A percentile compares a stretch with the other conserved stretches of the same genome.
These are phyloP conservation scores for Atrichornis clamosus DNA, from an alignment of 2,113 vertebrate species.

Conservation along the genomic window DNA sequence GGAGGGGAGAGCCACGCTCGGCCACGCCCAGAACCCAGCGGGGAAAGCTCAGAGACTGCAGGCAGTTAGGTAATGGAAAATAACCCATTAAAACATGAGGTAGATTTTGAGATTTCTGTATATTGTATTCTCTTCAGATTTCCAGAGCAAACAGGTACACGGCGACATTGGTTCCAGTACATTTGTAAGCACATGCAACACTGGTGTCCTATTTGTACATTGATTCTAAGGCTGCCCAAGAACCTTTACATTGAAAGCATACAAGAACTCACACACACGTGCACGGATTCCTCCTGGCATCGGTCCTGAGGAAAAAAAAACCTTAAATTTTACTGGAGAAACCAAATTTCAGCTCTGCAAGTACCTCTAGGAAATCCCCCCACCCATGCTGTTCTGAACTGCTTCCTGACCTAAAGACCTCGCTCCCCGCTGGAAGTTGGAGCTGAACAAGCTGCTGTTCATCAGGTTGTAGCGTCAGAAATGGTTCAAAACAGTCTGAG, in stretches of 20 bases:
- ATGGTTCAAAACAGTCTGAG: not conserved
- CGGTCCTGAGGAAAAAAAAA: not conserved
- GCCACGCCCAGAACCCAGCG: not conserved
- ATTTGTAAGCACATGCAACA: conserved; percentile 39
- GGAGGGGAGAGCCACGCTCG: not conserved
- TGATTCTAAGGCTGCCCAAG: not conserved
- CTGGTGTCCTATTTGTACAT: conserved; percentile 1
- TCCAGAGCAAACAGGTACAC: conserved; percentile 6
- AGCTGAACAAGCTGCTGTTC: not conserved
- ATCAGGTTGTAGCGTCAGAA: not conserved
- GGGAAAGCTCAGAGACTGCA: not conserved
- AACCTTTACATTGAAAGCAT: not conserved
- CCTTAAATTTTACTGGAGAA: not conserved
- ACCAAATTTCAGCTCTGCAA: not conserved
- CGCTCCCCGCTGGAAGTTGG: not conserved
- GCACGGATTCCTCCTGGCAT: not conserved
- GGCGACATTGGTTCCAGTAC: conserved; percentile 7
- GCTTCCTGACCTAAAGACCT: not conserved
- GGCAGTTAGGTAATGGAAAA: no score
- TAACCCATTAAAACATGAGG: conserved; percentile 29
- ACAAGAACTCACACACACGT: conserved; percentile 27
- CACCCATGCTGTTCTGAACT: not conserved
- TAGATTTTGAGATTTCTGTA: conserved; percentile 13
- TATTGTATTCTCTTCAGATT: conserved; percentile 42
- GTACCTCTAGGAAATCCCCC: not conserved